Conservation (phyloP, 2,888 invertebrate species). For the Drosophila parthenogenetica region DNA sequence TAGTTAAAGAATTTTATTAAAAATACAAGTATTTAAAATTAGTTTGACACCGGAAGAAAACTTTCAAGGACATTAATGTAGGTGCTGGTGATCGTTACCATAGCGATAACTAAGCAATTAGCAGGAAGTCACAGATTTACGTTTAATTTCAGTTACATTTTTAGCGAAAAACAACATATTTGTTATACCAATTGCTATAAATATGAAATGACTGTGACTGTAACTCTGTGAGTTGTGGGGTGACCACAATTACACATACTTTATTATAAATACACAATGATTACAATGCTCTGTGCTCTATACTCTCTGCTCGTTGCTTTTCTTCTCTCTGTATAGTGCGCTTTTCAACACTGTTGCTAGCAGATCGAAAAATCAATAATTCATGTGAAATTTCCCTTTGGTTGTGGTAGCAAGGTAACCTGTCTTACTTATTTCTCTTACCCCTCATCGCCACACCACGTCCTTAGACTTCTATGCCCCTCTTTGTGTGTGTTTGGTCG, state of each 20-base stretch:
- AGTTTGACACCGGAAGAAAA: neutral
- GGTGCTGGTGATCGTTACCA: neutral
- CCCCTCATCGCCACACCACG: no score
- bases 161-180: conserved; percentile 15
- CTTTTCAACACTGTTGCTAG: conserved; percentile 30
- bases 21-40: neutral
- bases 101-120: conserved; percentile 25
- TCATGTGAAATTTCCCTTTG: conserved; percentile 51
- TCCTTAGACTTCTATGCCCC: neutral
- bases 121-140: conserved; percentile 8
- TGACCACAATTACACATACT: conserved; percentile 55
- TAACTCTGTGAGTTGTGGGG: neutral
- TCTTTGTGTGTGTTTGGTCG: conserved; percentile 5
- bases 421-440: neutral
- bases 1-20: no score
- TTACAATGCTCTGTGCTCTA: conserved; percentile 22
- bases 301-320: neutral
- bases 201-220: conserved; percentile 60
- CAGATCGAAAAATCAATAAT: conserved; percentile 80
- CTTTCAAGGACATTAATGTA: no score
- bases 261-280: conserved; percentile 45
- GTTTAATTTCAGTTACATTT: conserved; percentile 12
- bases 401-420: neutral
- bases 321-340: conserved; percentile 3
- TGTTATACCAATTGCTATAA: conserved; percentile 54